Base-by-base conservation (phyloP, 2,113 vertebrate species). In the Argyrosomus japonicus region DNA sequence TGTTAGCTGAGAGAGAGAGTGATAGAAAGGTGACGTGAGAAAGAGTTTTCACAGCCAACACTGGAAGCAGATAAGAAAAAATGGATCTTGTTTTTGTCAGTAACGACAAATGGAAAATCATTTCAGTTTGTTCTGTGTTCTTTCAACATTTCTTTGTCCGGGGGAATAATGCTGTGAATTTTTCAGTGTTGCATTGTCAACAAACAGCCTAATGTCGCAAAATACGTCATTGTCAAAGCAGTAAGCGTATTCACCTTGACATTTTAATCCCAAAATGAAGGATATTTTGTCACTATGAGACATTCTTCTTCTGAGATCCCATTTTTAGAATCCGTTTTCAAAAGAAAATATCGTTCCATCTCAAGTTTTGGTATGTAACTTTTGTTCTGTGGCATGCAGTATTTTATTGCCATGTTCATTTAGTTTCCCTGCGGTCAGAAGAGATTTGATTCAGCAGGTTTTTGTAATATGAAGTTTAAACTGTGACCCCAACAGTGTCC, bases 381-480 rank as follows among this genome's bases (percentile, higher is more conserved):
- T 62, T 40, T 69, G 27, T 43, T 53, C 27, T 75, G 29, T 29
- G 19, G 21, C 11, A 21, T 25, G 21, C 51, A 0, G 12, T 8
- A 3, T 53, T 69, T 45, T 61, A 47, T 60, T 47, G 2, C 43
- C 9, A 9, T 43, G 64, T 81, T 86, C 0, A 19, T 19, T 43
- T 36, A 1, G n/a, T 77, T 78, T 29, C 5, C 53, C 23, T 3
- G 50, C 8, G 56, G 74, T 73, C 64, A 21, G 25, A 69, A 51
- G n/a, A 51, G 15, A 43, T 68, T 32, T 40, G 18, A 0, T 78
- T 83, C 8, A 19, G 40, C 29, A 40, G 5, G 5, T 45, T 57
- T 81, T 57, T 84, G 4, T 75, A 3, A 45, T 36, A 64, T 78
- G 32, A 81, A 62, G 54, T 77, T 80, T 12, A 36, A 64, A 70